Percentiles rank a stretch among this genome's conserved stretches.
Conservation (phyloP, 1,140 invertebrate genomes). For the Stegodyphus dumicola region DNA sequence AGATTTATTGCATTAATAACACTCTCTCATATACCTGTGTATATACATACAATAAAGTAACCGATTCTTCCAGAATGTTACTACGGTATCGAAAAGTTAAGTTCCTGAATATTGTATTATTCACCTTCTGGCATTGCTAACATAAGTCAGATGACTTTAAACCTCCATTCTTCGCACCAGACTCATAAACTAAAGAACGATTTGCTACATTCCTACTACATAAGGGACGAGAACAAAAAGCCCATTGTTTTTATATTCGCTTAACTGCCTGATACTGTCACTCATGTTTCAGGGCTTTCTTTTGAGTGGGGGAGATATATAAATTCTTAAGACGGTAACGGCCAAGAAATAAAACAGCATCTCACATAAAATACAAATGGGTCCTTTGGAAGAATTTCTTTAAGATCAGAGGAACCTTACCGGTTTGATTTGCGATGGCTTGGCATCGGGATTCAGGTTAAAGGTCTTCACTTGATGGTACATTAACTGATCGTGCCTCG, state of each 20-base stretch:
- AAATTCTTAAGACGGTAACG: not conserved
- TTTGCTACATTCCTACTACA: not conserved
- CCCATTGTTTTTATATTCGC: constrained; percentile 10
- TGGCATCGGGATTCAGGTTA: constrained; percentile 8
- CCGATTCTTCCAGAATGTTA: no score
- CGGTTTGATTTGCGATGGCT: constrained; percentile 35
- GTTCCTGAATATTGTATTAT: no score
- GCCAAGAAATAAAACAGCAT: constrained; percentile 32
- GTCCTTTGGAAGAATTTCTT: constrained; percentile 1
- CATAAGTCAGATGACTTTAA: no score
- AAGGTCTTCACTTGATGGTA: constrained; percentile 8
- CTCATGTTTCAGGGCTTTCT: not conserved
- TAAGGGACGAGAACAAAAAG: constrained; percentile 1
- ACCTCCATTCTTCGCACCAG: no score
- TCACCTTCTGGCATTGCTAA: no score
- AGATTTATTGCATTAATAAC: no score
- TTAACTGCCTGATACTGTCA: constrained; percentile 12
- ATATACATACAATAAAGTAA: no score
- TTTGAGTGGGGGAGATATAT: no score
- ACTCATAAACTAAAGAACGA: no score
- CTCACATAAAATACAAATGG: constrained; percentile 32
- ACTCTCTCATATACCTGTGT: no score
- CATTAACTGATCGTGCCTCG: constrained; percentile 31
- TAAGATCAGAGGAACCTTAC: constrained; percentile 20
- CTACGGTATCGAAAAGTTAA: no score